Base-by-base conservation (phyloP, 2,797 vertebrate genomes). In the Sternotherus odoratus region DNA sequence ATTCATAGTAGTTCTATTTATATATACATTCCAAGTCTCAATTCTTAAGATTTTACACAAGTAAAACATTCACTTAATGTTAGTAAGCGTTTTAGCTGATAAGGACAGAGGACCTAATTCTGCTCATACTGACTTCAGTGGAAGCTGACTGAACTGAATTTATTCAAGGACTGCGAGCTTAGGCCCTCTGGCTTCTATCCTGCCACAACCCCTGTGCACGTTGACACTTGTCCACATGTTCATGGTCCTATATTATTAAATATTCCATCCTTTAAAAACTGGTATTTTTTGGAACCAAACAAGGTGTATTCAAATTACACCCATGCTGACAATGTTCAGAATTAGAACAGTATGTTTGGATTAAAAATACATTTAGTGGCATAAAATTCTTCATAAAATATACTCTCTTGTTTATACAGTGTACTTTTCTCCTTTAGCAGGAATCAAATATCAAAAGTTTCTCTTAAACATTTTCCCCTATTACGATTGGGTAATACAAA, bases 51-150 rank as follows among this genome's bases (percentile, higher is more conserved):
- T 60, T 39, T 21, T 1, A 3, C n/a, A 3, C 0, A 0, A 63
- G 13, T 3, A 36, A 36, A 36, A 43, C 30, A 4, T 0, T 46
- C 39, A 30, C 53, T 24, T 24, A 6, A 13, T 0, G 39, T 13
- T 9, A 9, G 50, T 10, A 57, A 28, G 46, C 81, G 8, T 1
- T 1, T 66, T 81, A 6, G 30, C 9, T 6, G 12, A 11, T n/a
- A 36, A 2, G 3, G 12, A 5, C 0, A 0, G 26, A 11, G 0
- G 2, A 8, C 17, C n/a, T 63, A 1, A 4, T n/a, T 5, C 63
- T 6, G 72, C 82, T 54, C 36, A 3, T 16, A 49, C 5, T 74
- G n/a, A 46, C 16, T 49, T 12, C 17, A 4, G 53, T 0, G 6
- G 48, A 39, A 12, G n/a, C 5, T 8, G 0, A 10, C 5, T 8